Evolutionary conservation across 1,140 invertebrate species (phyloP), one percentile per base, ranked within the genome.

Genomic region (Asbolus verrucosus): DNA sequence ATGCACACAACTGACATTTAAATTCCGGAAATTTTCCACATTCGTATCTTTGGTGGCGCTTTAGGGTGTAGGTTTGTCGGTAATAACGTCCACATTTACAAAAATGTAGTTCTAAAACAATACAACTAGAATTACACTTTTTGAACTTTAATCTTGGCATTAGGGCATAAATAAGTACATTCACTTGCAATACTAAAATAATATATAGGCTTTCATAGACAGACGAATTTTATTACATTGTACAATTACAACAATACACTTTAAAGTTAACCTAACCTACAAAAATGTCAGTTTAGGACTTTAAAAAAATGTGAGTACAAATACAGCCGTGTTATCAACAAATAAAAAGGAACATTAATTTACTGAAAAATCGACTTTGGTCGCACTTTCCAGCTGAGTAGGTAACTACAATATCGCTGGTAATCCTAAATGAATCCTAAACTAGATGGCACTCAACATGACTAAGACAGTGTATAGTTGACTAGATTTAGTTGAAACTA

Each of bases 41-140:
- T 15, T 66, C 65, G 41, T 71, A 71, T 11, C 60, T 68, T 33
- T 63, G 65, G 30, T 71, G 70, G 1, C 70, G 65, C 14, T 54
- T 61, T 65, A 71, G 67, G 15, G 63, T 71, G 65, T 62, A 71
- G 19, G 31, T 31, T 54, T 68, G 67, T n/a, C 50, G 54, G 30
- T 71, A 71, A 36, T 46, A 59, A 27, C 70, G 54, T 4, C 70
- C 70, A 16, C 70, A 71, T 11, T 43, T 15, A 24, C 70, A 71
- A 19, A 19, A 31, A 33, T 60, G 50, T 9, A 60, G 30, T 6
- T 43, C 70, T 71, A 68, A 71, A 71, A 71, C 19, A 54, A 54
- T 54, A 30, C 14, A 54, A 54, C 2, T 13, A 24, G 21, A 27
- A 14, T 54, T 54, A 54, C 46, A 13, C 21, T 27, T n/a, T n/a